Percentiles rank a stretch among this genome's conserved stretches.
These are phyloP conservation scores for Corythornis vintsioides DNA, from an alignment of 2,113 vertebrate genomes.

Conservation along the genomic window DNA sequence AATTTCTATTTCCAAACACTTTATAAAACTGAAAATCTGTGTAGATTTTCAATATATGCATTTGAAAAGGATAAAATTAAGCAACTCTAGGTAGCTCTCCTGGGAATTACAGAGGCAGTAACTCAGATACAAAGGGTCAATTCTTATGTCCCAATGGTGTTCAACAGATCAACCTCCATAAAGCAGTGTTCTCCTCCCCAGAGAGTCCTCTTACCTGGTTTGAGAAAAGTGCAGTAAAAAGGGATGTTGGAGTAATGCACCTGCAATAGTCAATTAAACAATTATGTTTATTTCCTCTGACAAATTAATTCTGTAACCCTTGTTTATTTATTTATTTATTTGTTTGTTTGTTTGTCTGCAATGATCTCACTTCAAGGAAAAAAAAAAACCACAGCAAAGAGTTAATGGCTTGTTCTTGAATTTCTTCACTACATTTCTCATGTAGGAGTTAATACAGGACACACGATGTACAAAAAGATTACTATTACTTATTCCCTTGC, in stretches of 20 bases:
- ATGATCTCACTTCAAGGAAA: background rate
- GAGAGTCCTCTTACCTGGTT: background rate
- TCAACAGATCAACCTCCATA: background rate
- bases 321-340: no score
- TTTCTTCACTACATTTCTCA: background rate
- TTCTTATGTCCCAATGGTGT: background rate
- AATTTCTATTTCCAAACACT: constrained; percentile 1
- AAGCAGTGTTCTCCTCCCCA: background rate
- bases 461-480: background rate
- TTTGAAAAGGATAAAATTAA: background rate
- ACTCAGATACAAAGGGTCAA: background rate
- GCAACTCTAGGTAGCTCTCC: background rate
- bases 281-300: background rate
- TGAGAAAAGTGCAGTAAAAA: background rate
- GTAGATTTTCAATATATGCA: background rate
- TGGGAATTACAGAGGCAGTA: background rate
- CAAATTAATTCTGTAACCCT: background rate
- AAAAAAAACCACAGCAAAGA: background rate
- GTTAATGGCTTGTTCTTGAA: background rate
- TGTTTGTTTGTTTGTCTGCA: background rate
- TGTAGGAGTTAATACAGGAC: background rate
- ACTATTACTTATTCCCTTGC: background rate
- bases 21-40: background rate
- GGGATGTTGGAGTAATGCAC: background rate
- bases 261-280: background rate